Evolutionary conservation across 2,888 invertebrate genomes (phyloP).

Genomic region (Spilosoma lubricipeda): DNA sequence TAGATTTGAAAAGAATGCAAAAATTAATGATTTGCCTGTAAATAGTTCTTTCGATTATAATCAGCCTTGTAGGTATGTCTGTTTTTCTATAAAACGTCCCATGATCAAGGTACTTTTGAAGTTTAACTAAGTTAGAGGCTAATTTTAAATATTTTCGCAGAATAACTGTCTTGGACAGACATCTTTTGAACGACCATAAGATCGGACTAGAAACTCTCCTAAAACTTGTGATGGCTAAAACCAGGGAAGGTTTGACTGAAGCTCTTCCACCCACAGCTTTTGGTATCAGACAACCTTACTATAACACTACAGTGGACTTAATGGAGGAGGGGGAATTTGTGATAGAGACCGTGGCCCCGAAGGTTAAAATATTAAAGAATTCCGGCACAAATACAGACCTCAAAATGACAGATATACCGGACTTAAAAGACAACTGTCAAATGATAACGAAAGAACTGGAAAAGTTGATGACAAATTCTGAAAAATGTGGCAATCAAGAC

Average conservation of each 20-base stretch:
- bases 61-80: neutral
- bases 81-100: too few relatives aligned
- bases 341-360: conserved; percentile 72
- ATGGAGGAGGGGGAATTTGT: conserved; percentile 75
- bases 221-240: conserved; percentile 78
- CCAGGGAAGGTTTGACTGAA: conserved; percentile 71
- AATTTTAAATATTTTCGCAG: conserved; percentile 53
- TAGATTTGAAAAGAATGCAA: neutral
- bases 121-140: neutral
- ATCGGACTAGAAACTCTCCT: conserved; percentile 75
- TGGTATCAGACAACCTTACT: conserved; percentile 69
- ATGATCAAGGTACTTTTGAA: neutral
- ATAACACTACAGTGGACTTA: conserved; percentile 63
- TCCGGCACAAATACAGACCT: conserved; percentile 71
- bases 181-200: conserved; percentile 77
- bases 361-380: conserved; percentile 75
- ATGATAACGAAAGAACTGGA: conserved; percentile 65
- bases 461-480: conserved; percentile 58
- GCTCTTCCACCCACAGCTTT: neutral
- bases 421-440: conserved; percentile 63
- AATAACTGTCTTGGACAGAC: conserved; percentile 78
- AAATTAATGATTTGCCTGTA: neutral
- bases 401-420: conserved; percentile 63
- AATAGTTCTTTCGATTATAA: neutral
- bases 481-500: conserved; percentile 58